Evolutionary conservation across 2,797 vertebrate genomes (phyloP), one percentile per base, ranked within the genome.

Genomic region (Oryzias sinensis): DNA sequence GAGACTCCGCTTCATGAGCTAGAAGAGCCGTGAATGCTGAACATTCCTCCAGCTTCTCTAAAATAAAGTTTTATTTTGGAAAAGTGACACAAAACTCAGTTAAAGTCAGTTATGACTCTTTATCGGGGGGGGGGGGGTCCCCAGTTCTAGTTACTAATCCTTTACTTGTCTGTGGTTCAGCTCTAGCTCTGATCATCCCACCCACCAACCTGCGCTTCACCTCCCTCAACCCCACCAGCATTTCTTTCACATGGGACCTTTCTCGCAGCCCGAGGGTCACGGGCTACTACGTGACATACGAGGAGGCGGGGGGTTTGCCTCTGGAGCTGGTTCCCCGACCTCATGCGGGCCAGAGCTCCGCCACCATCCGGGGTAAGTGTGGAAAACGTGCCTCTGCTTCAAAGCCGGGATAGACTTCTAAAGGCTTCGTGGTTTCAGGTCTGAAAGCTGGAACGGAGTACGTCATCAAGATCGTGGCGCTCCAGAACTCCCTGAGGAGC

Each of bases 401-500:
- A 3, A 11, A 37, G 33, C 33, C 4, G 33, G 11, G 33, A 37
- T 9, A 3, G 33, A 37, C 33, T 37, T 4, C 9, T 37, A 37
- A 37, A 37, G 33, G 33, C 11, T 37, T 37, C 3, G 9, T 73
- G 53, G 5, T 40, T 0, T n/a, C 58, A 99, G 97, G 93, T 85
- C 86, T 99, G 79, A 95, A 94, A 75, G 93, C 96, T 53, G 95
- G 89, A 73, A 96, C 92, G 0, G 95, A 97, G 69, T 99, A 99
- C 9, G 88, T 92, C 42, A 92, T 99, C 68, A 93, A 93, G 43
- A 89, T 99, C 43, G 93, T 93, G 50, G 93, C 97, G 25, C 86
- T 98, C 65, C 95, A 96, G 87, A 96, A 96, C 64, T 84, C 79
- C 62, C 90, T 95, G 76, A 96, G 96, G 88, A 99, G 97, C 59